Base-by-base conservation (phyloP, 2,113 vertebrate genomes). In the Oophaga pumilio region DNA sequence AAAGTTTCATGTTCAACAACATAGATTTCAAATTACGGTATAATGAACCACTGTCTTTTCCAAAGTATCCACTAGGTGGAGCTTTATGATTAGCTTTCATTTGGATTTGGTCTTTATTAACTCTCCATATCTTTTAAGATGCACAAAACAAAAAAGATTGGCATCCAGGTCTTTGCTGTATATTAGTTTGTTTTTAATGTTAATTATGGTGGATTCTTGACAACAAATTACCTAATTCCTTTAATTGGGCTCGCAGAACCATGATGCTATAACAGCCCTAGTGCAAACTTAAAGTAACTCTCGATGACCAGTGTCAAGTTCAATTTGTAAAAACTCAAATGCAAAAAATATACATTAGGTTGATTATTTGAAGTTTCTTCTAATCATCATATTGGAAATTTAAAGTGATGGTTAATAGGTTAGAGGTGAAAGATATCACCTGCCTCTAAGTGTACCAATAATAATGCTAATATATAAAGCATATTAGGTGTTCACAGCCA, bases 31-130 rank as follows among this genome's bases (percentile, higher is more conserved):
- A 28, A 71, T 15, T 33, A n/a, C n/a, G n/a, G n/a, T n/a, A 69
- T 26, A 53, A 81, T 5, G 49, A 91, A 85, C 84, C 87, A 53
- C 62, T 94, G 94, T 91, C 94, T 77, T 95, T 94, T 89, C 84
- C 90, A 88, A 26, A 80, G 89, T 89, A 89, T 91, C 94, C 95
- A 95, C 95, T 94, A 94, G 95, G 93, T 94, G 95, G 95, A 91
- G 93, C 95, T 94, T 94, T 94, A 94, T 93, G 95, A 95, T 92
- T 93, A 91, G 91, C 90, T 91, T 94, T 94, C 93, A 52, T 68
- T 82, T 69, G 1, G 15, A 52, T n/a, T 60, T 6, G 50, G 17
- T 59, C 1, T 20, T 66, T 20, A 6, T 2, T 11, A 59, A 7
- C 15, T 50, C 43, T 74, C 14, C 77, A 52, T 62, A 13, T 69